Conservation (phyloP, 2,888 invertebrate species). For the Hedya salicella region DNA sequence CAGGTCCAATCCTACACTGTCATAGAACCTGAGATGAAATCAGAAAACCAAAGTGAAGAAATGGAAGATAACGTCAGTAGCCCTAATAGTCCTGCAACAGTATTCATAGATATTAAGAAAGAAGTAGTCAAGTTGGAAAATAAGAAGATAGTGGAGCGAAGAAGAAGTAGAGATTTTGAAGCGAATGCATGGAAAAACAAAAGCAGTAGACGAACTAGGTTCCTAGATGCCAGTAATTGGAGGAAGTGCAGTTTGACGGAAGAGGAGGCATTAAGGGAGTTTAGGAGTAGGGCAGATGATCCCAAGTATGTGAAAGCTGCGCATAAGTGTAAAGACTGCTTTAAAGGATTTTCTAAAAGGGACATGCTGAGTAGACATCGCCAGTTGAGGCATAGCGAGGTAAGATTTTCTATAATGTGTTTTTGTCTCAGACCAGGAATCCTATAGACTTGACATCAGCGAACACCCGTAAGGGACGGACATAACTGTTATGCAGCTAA, state of each 20-base stretch:
- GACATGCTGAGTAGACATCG: slow-evolving; percentile 69
- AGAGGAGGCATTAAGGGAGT: slow-evolving; percentile 69
- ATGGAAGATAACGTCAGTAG: slow-evolving; percentile 28
- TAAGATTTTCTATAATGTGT: slow-evolving; percentile 47
- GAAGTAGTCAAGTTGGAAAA: slow-evolving; percentile 47
- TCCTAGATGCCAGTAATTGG: slow-evolving; percentile 66
- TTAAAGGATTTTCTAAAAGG: slow-evolving; percentile 71
- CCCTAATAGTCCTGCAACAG: slow-evolving; percentile 49
- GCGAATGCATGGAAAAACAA: slow-evolving; percentile 31
- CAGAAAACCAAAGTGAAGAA: slow-evolving; percentile 45
- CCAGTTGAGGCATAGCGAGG: slow-evolving; percentile 67
- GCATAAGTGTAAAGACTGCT: slow-evolving; percentile 70
- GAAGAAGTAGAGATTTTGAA: slow-evolving; percentile 44
- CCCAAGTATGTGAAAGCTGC: slow-evolving; percentile 62
- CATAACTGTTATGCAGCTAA: no score
- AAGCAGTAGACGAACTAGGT: slow-evolving; percentile 50
- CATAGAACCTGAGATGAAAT: slow-evolving; percentile 41
- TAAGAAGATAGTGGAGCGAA: slow-evolving; percentile 47
- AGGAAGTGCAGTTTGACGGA: slow-evolving; percentile 64
- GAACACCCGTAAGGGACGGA: no score
- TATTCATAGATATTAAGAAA: slow-evolving; percentile 52
- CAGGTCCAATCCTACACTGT: slow-evolving; percentile 53
- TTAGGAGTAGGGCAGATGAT: slow-evolving; percentile 59
- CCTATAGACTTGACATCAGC: no score
- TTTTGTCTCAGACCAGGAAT: no score